Evolutionary conservation across 2,113 vertebrate genomes (phyloP).

Genomic region (Neopipo cinnamomea): DNA sequence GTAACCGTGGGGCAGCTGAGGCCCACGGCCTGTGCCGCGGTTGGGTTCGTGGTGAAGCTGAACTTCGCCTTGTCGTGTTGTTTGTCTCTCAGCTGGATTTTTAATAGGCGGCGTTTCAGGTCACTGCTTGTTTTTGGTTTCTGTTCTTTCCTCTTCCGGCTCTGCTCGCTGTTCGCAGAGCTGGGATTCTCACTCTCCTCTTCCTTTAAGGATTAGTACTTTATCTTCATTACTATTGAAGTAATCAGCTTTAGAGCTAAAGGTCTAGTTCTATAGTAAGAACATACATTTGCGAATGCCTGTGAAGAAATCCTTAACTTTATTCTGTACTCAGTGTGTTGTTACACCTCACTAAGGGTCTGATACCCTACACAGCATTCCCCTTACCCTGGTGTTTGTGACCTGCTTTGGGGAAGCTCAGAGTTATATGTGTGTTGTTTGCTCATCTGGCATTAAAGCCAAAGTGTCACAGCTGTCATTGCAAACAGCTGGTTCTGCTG

Average conservation of each 20-base stretch:
- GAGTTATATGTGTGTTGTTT: neutral
- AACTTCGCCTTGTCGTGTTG: fast-evolving
- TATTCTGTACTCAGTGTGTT: fast-evolving
- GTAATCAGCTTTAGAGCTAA: neutral
- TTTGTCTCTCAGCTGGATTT: neutral
- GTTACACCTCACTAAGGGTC: fast-evolving
- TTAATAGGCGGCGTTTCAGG: neutral
- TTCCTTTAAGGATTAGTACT: neutral
- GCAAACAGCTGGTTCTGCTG: neutral
- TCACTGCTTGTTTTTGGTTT: neutral
- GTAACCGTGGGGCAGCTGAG: neutral
- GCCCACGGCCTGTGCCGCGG: fast-evolving
- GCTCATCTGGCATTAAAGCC: neutral
- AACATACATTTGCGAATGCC: fast-evolving
- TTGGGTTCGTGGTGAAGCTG: fast-evolving
- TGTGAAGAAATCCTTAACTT: neutral
- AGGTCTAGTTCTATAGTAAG: neutral
- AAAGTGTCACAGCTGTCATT: neutral
- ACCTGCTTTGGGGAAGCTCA: neutral
- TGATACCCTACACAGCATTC: fast-evolving
- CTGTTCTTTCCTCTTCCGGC: neutral
- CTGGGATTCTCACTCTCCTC: fast-evolving
- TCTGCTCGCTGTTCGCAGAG: neutral
- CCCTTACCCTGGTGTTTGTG: neutral
- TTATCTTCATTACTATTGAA: neutral